A percentile compares a stretch with the other conserved stretches of the same genome.
Conservation (phyloP, 92 coral and sea anemone genomes). For the Micromussa lordhowensis region DNA sequence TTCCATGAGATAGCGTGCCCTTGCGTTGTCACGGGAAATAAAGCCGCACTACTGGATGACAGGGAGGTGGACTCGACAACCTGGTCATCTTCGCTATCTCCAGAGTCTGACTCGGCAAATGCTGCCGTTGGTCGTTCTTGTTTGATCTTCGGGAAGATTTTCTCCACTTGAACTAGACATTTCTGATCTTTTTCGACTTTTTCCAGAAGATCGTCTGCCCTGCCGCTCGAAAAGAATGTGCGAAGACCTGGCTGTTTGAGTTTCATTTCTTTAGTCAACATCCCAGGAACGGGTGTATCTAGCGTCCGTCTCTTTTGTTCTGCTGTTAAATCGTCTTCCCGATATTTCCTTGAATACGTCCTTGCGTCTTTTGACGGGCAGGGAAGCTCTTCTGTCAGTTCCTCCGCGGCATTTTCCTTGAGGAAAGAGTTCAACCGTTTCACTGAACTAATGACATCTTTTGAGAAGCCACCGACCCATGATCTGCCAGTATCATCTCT, state of each 20-base stretch:
- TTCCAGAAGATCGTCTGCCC: not conserved
- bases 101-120: not conserved
- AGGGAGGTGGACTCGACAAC: not conserved
- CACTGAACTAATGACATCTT: not conserved
- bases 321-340: not conserved
- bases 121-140: not conserved
- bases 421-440: not conserved
- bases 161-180: not conserved
- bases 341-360: not conserved
- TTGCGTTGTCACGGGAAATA: not conserved
- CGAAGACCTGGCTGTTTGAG: not conserved
- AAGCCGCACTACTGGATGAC: not conserved
- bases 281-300: not conserved
- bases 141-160: not conserved
- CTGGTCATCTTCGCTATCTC: not conserved
- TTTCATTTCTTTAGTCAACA: not conserved
- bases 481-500: not conserved
- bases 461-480: not conserved
- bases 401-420: not conserved
- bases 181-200: not conserved
- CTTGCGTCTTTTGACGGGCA: not conserved
- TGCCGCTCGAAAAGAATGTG: slow-evolving; percentile 3
- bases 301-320: not conserved
- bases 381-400: not conserved
- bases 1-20: slow-evolving; percentile 3